These are phyloP conservation scores for Drosophila pandora DNA, from an alignment of 1,140 invertebrate species.

Conservation along the genomic window DNA sequence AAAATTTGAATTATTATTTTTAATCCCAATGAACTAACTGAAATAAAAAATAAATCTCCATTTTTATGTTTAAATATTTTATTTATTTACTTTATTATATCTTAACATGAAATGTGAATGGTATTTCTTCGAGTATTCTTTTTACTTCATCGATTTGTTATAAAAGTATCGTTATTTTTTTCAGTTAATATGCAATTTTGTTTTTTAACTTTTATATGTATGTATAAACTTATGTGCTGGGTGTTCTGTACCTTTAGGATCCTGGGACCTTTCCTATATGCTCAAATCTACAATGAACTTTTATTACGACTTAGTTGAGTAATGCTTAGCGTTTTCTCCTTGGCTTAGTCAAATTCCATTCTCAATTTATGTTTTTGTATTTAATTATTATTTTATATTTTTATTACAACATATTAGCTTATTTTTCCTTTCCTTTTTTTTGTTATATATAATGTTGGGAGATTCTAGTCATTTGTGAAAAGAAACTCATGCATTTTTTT, in stretches of 20 bases:
- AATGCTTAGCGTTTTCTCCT: conserved; percentile 39
- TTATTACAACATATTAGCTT: conserved; percentile 25
- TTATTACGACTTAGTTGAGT: conserved; percentile 58
- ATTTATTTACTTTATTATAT: conserved; percentile 74
- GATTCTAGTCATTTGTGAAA: conserved; percentile 23
- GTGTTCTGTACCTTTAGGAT: conserved; percentile 31
- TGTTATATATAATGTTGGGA: conserved; percentile 14
- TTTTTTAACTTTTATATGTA: conserved; percentile 55
- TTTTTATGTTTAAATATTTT: conserved; percentile 65
- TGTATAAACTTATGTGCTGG: conserved; percentile 80
- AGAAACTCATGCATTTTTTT: conserved; percentile 48
- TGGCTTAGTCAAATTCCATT: conserved; percentile 32
- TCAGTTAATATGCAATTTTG: conserved; percentile 61
- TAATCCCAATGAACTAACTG: too few species aligned
- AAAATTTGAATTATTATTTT: too few species aligned
- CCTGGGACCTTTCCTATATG: conserved; percentile 55
- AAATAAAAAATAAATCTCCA: neutral
- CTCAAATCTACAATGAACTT: conserved; percentile 80
- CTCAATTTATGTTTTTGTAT: conserved; percentile 17
- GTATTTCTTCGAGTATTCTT: conserved; percentile 57
- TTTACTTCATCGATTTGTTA: conserved; percentile 53
- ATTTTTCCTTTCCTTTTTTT: conserved; percentile 5
- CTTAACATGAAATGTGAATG: conserved; percentile 76
- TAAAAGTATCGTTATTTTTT: conserved; percentile 63
- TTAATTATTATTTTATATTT: conserved; percentile 14